Evolutionary conservation across 2,888 invertebrate species (phyloP).

Genomic region (Synergus umbraculus): DNA sequence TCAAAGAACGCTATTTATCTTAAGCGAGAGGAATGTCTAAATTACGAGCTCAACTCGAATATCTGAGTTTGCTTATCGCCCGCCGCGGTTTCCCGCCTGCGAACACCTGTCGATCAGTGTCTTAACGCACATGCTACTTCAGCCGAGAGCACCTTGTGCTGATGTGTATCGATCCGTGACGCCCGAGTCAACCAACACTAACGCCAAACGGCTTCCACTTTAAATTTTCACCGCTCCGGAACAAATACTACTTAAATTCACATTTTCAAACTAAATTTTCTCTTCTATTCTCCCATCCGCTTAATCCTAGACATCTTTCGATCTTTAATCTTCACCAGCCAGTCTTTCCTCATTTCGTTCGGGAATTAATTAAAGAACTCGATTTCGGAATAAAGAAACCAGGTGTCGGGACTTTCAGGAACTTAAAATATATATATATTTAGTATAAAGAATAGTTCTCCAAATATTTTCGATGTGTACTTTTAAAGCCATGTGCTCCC

Average conservation of each 20-base stretch:
- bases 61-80: slow-evolving; percentile 30
- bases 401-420: neutral
- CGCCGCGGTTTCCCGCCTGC: slow-evolving; percentile 59
- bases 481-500: slow-evolving; percentile 30
- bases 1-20: slow-evolving; percentile 2
- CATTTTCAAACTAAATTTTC: neutral
- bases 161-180: slow-evolving; percentile 65
- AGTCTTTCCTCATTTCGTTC: neutral
- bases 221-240: slow-evolving; percentile 1
- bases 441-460: slow-evolving; percentile 9
- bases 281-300: neutral
- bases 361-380: too few relatives aligned
- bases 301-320: neutral
- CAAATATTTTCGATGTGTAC: slow-evolving; percentile 27
- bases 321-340: neutral
- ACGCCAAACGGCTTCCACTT: slow-evolving; percentile 45
- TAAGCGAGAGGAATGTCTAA: slow-evolving; percentile 30
- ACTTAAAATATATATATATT: neutral
- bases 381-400: neutral
- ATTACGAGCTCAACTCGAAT: slow-evolving; percentile 14
- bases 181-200: slow-evolving; percentile 55
- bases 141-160: slow-evolving; percentile 56
- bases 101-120: slow-evolving; percentile 63
- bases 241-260: neutral
- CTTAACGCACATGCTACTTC: slow-evolving; percentile 53